Base-by-base conservation (phyloP, 2,113 vertebrate species). In the Dermatemys mawii region DNA sequence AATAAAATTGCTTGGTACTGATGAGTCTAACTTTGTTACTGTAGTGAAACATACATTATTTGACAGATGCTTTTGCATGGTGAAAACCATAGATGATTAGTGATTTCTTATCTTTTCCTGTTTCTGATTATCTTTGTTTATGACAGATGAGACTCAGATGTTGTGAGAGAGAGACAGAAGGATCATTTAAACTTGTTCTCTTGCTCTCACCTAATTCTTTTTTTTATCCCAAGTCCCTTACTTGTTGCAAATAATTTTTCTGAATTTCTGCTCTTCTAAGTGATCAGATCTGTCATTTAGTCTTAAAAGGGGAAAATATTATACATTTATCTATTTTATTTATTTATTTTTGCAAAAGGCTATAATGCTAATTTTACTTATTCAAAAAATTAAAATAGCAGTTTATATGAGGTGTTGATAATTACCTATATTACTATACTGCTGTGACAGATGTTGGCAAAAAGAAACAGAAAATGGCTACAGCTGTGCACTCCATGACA, bases 381-480 rank as follows among this genome's bases (percentile, higher is more conserved):
- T 98, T 98, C 98, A 98, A 97, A 97, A 97, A 98, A 98, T 98
- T 97, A 98, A 98, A 98, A 98, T 97, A 98, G 97, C 97, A 97
- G 97, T 97, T 98, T 98, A 96, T 97, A 97, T 93, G 98, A 98
- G 98, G 98, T 98, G 98, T 98, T 98, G 98, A 97, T 98, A 98
- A 98, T 98, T 98, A 98, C 98, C 98, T 98, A 97, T 97, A 98
- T 98, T 98, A 98, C 98, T 98, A 97, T 98, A 96, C 97, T 96
- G 97, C 97, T 98, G 97, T 98, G 98, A 98, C 99, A 99, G 99
- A 99, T 99, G 99, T 99, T 99, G 98, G 98, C 98, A 98, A 97
- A 98, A 97, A 98, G 98, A 99, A 98, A 97, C 98, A 98, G 98
- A 98, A 98, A 98, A 98, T 98, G 98, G 98, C 98, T 98, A 98